Evolutionary conservation across 2,888 invertebrate genomes (phyloP).

Genomic region (Clepsis dumicolana): DNA sequence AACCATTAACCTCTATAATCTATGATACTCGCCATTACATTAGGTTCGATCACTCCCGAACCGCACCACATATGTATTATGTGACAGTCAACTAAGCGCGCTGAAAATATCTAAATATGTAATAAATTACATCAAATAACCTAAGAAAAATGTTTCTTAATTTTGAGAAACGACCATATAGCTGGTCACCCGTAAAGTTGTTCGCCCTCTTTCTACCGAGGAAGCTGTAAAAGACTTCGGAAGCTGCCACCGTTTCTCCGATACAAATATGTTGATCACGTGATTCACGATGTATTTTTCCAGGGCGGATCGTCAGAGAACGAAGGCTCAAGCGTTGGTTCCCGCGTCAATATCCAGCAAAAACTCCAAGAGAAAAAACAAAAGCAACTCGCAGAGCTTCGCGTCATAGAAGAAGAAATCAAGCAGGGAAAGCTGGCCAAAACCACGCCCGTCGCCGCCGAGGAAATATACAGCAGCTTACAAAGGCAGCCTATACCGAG

Average conservation of each 20-base stretch:
- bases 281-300: background rate
- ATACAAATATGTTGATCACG: no score
- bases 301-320: conserved; percentile 90
- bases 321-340: conserved; percentile 90
- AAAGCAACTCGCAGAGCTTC: conserved; percentile 93
- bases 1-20: background rate
- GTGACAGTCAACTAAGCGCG: no score
- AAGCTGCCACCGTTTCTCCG: no score
- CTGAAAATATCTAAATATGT: no score
- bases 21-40: background rate
- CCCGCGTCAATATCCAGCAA: conserved; percentile 93
- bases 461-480: conserved; percentile 84
- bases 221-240: no score
- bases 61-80: no score
- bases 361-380: conserved; percentile 95
- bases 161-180: no score
- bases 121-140: no score
- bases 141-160: no score
- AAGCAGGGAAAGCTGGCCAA: conserved; percentile 92
- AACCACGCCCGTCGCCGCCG: conserved; percentile 82
- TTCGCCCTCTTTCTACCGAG: no score
- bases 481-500: conserved; percentile 89
- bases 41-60: no score
- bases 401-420: conserved; percentile 93
- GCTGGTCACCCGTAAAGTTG: no score